Percentiles rank a stretch among this genome's conserved stretches.
Conservation (phyloP, 2,888 invertebrate species). For the Xestia sexstrigata region DNA sequence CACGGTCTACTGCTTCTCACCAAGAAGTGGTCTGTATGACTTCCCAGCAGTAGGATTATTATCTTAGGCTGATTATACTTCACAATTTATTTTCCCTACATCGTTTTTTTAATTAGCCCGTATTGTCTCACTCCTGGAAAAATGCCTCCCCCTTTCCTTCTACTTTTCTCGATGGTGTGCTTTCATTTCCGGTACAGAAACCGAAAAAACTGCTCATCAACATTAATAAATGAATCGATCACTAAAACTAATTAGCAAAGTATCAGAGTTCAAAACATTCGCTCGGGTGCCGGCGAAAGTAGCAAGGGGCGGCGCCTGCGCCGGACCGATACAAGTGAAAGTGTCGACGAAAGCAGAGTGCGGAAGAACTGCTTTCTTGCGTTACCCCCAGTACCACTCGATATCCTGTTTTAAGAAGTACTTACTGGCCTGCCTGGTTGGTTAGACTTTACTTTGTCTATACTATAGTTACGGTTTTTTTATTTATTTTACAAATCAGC, state of each 20-base stretch:
- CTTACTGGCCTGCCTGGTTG: neutral
- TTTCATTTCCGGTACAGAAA: neutral
- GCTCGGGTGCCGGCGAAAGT: slow-evolving; percentile 71
- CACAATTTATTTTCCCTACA: no score
- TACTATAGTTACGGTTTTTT: neutral
- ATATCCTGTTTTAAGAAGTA: slow-evolving; percentile 68
- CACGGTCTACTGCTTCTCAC: neutral
- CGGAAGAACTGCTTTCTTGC: slow-evolving; percentile 77
- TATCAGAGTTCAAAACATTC: slow-evolving; percentile 56
- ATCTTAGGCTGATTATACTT: no score
- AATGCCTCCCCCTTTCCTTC: no score
- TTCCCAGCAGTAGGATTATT: neutral
- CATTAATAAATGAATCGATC: slow-evolving; percentile 14
- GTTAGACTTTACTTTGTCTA: neutral
- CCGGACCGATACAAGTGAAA: slow-evolving; percentile 75
- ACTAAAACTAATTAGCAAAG: slow-evolving; percentile 45
- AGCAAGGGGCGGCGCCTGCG: slow-evolving; percentile 66
- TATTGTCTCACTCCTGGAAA: no score
- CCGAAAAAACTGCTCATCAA: neutral
- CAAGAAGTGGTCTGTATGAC: neutral
- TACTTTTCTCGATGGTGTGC: no score
- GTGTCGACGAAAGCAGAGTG: slow-evolving; percentile 69
- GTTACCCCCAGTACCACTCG: slow-evolving; percentile 45
- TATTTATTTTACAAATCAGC: neutral
- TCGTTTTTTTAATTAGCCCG: no score